Evolutionary conservation across 2,113 vertebrate genomes (phyloP).

Genomic region (Chrysemys picta): DNA sequence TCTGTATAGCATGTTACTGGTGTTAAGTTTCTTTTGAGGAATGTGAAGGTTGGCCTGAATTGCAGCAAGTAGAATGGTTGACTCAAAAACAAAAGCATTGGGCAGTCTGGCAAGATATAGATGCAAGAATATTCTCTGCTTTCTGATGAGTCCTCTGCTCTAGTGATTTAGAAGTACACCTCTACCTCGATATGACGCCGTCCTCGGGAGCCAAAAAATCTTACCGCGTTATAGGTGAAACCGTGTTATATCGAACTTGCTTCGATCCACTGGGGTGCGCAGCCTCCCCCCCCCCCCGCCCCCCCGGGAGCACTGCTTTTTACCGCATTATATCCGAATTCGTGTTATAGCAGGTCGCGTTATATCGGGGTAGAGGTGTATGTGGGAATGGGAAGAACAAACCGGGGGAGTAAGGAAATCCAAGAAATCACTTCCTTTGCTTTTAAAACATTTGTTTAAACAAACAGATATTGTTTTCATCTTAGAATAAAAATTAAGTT

Average conservation of each 20-base stretch:
- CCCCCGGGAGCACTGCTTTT: no score
- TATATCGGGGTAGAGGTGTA: not conserved
- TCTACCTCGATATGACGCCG: no score
- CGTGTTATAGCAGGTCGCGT: no score
- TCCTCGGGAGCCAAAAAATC: no score
- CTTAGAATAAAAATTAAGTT: not conserved
- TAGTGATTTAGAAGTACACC: not conserved
- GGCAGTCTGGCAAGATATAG: conserved; percentile 66
- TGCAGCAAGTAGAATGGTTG: conserved; percentile 28
- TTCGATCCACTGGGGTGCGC: no score
- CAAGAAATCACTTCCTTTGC: not conserved
- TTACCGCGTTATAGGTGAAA: no score
- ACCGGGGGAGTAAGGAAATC: not conserved
- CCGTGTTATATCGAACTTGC: no score
- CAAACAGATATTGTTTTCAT: not conserved
- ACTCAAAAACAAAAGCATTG: conserved; percentile 68
- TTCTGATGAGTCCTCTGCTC: conserved; percentile 17
- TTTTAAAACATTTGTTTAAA: not conserved
- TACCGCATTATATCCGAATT: no score
- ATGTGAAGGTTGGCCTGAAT: conserved; percentile 34
- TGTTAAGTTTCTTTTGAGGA: conserved; percentile 62
- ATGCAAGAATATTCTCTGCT: not conserved
- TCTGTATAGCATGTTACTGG: conserved; percentile 29
- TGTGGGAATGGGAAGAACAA: not conserved
- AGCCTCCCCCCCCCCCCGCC: no score